These are phyloP conservation scores for Leptinotarsa defecta DNA, from an alignment of 1,140 invertebrate species.

Conservation along the genomic window DNA sequence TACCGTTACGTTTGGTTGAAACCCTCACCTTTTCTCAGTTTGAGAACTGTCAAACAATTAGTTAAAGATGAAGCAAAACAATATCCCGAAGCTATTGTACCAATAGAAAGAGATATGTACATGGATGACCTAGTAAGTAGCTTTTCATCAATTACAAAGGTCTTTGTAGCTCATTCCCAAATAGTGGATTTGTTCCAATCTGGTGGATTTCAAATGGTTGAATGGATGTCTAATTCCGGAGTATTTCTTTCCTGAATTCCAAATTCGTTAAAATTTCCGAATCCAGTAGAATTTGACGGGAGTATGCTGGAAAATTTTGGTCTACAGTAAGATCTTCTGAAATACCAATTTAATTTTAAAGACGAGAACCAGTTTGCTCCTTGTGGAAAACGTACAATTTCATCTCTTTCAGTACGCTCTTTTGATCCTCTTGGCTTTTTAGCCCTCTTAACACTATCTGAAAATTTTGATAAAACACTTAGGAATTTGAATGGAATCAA, in stretches of 20 bases:
- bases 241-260: no score
- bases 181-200: not conserved
- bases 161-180: not conserved
- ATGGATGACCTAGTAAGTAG: not conserved
- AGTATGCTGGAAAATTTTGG: not conserved
- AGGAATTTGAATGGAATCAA: no score
- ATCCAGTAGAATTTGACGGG: no score
- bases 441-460: no score
- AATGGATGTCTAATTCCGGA: not conserved
- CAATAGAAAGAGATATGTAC: not conserved
- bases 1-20: not conserved
- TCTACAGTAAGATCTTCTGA: not conserved
- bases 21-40: not conserved
- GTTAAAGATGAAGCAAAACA: not conserved
- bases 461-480: no score
- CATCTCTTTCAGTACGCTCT: not conserved
- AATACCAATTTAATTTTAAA: not conserved
- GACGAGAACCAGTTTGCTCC: not conserved
- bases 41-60: not conserved
- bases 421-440: no score
- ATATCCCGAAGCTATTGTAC: not conserved
- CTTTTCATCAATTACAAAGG: not conserved
- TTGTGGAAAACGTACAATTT: not conserved
- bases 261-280: no score
- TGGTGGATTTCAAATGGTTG: not conserved